Conservation (phyloP, 2,113 vertebrate genomes). For the Indri indri region DNA sequence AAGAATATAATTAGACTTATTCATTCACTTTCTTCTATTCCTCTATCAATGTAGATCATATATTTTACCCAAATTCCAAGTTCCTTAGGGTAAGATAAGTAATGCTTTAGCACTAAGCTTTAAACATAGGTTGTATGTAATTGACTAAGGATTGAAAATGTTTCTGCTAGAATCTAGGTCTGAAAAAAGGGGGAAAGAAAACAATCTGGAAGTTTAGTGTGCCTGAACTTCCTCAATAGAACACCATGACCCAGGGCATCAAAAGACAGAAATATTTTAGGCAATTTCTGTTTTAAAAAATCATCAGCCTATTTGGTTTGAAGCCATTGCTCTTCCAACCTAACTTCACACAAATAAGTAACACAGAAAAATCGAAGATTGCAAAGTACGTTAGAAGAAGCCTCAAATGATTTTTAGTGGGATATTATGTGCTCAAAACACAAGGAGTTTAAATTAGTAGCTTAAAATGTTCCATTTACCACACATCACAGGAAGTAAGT, state of each 20-base stretch:
- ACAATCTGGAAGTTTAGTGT: constrained; percentile 20
- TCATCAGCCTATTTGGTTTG: constrained; percentile 25
- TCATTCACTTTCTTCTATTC: background rate
- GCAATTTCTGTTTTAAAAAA: constrained; percentile 61
- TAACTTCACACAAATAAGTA: constrained; percentile 51
- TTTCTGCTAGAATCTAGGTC: constrained; percentile 18
- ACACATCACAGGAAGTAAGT: background rate
- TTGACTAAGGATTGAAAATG: background rate
- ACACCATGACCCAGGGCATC: constrained; percentile 71
- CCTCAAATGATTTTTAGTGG: background rate
- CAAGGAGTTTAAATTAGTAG: constrained; percentile 34
- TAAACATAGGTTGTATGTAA: background rate
- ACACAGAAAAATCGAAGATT: constrained; percentile 14
- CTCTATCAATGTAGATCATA: background rate
- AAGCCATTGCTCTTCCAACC: background rate
- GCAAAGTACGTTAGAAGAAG: constrained; percentile 22
- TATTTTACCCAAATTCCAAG: background rate
- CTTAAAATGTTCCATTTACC: constrained; percentile 25
- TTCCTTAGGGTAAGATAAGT: background rate
- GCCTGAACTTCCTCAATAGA: constrained; percentile 39
- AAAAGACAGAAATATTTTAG: constrained; percentile 66
- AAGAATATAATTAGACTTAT: background rate
- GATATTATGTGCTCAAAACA: constrained; percentile 31
- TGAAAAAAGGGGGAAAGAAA: background rate
- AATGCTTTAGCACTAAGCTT: background rate